phyloP scores from a whole-genome alignment of 2,113 vertebrate species.

The Catharus bicknelli region DNA sequence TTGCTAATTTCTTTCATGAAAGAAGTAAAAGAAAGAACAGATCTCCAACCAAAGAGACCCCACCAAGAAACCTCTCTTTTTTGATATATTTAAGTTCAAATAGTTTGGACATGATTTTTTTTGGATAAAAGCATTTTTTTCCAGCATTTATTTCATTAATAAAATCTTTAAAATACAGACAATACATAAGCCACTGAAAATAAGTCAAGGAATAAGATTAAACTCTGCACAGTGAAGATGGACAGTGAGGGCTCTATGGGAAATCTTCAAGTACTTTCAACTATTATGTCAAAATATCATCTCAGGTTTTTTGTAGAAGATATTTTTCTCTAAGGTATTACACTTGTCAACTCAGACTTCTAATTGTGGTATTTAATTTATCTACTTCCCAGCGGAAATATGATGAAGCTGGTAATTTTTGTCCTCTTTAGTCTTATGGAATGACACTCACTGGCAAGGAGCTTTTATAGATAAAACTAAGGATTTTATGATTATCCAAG shows the following conservation, averaged over 20 bases:
- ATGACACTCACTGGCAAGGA: not conserved
- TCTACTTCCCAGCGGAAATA: not conserved
- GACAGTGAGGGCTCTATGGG: not conserved
- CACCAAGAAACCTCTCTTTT: not conserved
- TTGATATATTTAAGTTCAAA: not conserved
- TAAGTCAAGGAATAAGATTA: not conserved
- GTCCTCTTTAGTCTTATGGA: not conserved
- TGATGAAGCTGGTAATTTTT: not conserved
- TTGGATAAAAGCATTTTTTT: not conserved
- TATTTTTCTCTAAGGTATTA: not conserved
- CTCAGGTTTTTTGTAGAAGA: not conserved
- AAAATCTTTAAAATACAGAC: not conserved
- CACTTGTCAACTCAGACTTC: not conserved
- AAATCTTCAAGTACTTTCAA: not conserved
- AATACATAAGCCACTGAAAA: not conserved
- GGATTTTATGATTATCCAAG: not conserved
- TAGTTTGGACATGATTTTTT: not conserved
- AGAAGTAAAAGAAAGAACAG: not conserved
- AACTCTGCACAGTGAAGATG: not conserved
- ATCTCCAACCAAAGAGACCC: not conserved
- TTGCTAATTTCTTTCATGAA: not conserved
- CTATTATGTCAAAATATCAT: not conserved
- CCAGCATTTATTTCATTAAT: not conserved
- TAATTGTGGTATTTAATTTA: not conserved
- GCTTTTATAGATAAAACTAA: not conserved